These are phyloP conservation scores for Aplochiton taeniatus DNA, from an alignment of 2,797 vertebrate species.

Conservation along the genomic window DNA sequence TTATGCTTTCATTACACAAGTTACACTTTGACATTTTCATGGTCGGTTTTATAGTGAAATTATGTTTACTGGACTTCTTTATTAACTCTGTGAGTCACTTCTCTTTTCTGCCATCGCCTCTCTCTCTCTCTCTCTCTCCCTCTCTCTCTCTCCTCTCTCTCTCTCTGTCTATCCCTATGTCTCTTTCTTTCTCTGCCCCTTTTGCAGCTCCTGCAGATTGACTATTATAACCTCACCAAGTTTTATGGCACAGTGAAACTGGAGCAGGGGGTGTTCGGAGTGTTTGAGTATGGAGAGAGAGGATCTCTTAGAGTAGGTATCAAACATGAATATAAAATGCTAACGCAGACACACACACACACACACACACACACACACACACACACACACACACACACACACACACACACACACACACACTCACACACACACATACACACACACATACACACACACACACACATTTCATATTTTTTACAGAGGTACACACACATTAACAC, in stretches of 20 bases:
- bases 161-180: not conserved
- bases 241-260: constrained; percentile 96
- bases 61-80: no score
- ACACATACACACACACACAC: not conserved
- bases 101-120: not conserved
- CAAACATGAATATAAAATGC: no score
- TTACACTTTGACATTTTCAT: no score
- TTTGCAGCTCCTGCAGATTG: constrained; percentile 88
- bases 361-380: not conserved
- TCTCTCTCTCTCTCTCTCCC: not conserved
- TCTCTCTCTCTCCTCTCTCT: not conserved
- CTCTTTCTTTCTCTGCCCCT: not conserved
- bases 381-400: not conserved
- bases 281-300: constrained; percentile 92
- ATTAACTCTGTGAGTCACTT: not conserved
- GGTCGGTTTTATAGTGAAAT: no score
- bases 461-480: not conserved
- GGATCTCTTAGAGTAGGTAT: constrained; percentile 88
- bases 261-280: constrained; percentile 86
- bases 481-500: not conserved
- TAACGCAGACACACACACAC: not conserved
- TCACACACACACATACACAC: not conserved
- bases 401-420: not conserved
- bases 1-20: not conserved
- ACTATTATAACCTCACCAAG: constrained; percentile 96